Percentiles rank a stretch among this genome's conserved stretches.
phyloP scores from a whole-genome alignment of 2,888 invertebrate species.

The Trissolcus brochymenae region DNA sequence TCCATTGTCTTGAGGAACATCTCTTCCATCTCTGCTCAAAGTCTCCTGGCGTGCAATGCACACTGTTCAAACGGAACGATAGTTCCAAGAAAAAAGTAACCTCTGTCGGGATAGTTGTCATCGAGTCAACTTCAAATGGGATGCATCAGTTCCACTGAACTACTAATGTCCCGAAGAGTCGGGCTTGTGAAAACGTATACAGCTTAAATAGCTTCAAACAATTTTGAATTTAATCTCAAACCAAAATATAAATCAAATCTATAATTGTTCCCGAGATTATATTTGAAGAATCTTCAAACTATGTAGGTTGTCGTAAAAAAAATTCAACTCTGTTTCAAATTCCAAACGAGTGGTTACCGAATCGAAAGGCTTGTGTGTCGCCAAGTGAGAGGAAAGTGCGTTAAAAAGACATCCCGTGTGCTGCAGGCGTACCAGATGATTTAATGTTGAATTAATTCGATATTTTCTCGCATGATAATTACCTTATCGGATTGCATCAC shows the following conservation, averaged over 20 bases:
- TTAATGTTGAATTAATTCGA: slow-evolving; percentile 32
- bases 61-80: slow-evolving; percentile 12
- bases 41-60: slow-evolving; percentile 27
- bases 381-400: slow-evolving; percentile 9
- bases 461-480: slow-evolving; percentile 48
- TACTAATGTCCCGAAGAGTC: neutral
- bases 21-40: slow-evolving; percentile 68
- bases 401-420: slow-evolving; percentile 35
- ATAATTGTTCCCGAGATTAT: slow-evolving; percentile 1
- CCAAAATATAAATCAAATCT: neutral
- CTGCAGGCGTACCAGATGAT: slow-evolving; percentile 31
- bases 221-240: too few relatives aligned
- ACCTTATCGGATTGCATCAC: slow-evolving; percentile 35
- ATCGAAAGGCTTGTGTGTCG: slow-evolving; percentile 26
- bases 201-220: too few relatives aligned
- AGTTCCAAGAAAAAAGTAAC: slow-evolving; percentile 20
- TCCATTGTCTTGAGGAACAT: slow-evolving; percentile 69
- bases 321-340: slow-evolving; percentile 9
- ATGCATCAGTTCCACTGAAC: slow-evolving; percentile 6
- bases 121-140: slow-evolving; percentile 6
- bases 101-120: slow-evolving; percentile 24
- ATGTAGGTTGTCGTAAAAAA: too few relatives aligned
- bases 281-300: too few relatives aligned
- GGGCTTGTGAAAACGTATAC: too few relatives aligned
- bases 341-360: slow-evolving; percentile 20